Conservation (phyloP, 2,113 vertebrate species). For the Paradisaea rubra region DNA sequence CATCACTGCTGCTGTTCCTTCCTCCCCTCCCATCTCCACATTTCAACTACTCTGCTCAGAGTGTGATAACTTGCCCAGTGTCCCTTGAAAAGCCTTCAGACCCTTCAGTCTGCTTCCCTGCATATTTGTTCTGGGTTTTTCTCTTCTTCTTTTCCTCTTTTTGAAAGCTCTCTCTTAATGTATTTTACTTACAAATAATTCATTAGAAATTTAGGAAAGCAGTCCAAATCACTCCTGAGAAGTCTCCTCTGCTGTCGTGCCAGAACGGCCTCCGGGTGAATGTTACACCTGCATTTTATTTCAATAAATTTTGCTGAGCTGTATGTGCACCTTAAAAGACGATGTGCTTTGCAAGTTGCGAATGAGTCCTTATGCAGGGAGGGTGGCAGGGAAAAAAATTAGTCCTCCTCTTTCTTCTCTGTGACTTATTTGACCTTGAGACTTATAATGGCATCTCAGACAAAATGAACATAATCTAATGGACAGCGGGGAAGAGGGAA, state of each 20-base stretch:
- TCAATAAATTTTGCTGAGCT: slow-evolving; percentile 63
- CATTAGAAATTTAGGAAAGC: slow-evolving; percentile 59
- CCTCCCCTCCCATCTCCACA: not conserved
- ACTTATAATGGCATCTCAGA: slow-evolving; percentile 83
- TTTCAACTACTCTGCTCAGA: not conserved
- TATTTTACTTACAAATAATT: slow-evolving; percentile 46
- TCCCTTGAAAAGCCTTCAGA: not conserved
- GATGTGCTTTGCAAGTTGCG: slow-evolving; percentile 46
- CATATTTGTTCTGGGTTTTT: fast-evolving
- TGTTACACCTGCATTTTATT: slow-evolving; percentile 73
- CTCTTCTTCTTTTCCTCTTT: not conserved
- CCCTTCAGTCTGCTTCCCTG: not conserved
- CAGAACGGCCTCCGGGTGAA: slow-evolving; percentile 55
- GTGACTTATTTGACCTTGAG: slow-evolving; percentile 82
- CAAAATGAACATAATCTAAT: slow-evolving; percentile 84
- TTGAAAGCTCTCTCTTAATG: not conserved
- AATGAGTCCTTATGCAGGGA: slow-evolving; percentile 55
- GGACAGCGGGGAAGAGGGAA: slow-evolving; percentile 81
- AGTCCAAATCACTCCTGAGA: slow-evolving; percentile 32
- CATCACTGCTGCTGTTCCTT: not conserved
- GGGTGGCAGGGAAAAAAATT: slow-evolving; percentile 58
- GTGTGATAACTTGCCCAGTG: not conserved
- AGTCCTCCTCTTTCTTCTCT: slow-evolving; percentile 67
- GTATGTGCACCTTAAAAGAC: slow-evolving; percentile 18
- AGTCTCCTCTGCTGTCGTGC: not conserved